phyloP scores from a whole-genome alignment of 2,113 vertebrate species.

The Hippopotamus amphibius region DNA sequence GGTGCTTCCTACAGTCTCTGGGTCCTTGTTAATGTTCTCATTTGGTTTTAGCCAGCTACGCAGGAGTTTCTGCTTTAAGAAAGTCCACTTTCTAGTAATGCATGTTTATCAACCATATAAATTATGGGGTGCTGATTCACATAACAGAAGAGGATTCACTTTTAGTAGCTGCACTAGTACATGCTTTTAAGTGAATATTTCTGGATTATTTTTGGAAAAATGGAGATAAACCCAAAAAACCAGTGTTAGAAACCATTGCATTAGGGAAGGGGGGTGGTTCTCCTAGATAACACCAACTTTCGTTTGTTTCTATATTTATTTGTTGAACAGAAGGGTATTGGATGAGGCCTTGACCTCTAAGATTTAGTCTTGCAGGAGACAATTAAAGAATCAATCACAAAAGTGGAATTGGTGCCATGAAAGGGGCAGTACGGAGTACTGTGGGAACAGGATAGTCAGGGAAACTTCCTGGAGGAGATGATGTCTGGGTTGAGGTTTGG shows the following conservation, averaged over 20 bases:
- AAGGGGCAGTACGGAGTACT: background rate
- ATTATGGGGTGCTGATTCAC: background rate
- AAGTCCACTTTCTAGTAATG: constrained; percentile 24
- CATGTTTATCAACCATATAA: background rate
- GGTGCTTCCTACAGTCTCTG: background rate
- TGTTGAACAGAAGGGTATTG: background rate
- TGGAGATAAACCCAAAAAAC: background rate
- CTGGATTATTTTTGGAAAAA: constrained; percentile 29
- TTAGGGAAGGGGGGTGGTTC: background rate
- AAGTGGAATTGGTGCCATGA: background rate
- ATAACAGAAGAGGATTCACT: background rate
- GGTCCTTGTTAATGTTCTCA: background rate
- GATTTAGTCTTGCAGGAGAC: background rate
- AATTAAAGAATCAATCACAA: background rate
- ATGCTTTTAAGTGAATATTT: background rate
- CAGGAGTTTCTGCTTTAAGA: constrained; percentile 5
- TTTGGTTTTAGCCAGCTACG: constrained; percentile 39
- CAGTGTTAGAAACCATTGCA: constrained; percentile 5
- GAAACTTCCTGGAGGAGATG: background rate
- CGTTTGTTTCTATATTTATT: constrained; percentile 11
- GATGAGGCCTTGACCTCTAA: background rate
- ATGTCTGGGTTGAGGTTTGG: background rate
- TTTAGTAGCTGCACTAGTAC: background rate
- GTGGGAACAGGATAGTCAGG: background rate
- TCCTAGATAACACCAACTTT: background rate